phyloP scores from a whole-genome alignment of 2,888 invertebrate genomes.

The Drosophila suboccidentalis region DNA sequence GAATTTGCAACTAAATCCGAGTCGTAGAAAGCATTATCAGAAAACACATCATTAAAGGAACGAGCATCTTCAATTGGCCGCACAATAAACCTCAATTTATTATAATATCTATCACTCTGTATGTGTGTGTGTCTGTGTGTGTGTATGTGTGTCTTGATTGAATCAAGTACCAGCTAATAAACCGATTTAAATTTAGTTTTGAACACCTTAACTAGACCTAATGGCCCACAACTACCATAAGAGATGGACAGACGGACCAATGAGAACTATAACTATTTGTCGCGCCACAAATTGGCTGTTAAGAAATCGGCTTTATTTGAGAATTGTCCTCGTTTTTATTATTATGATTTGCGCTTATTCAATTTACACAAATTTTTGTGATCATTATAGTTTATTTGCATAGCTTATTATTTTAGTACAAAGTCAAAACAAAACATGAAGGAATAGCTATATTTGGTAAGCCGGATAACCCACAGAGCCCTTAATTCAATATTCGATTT shows the following conservation, averaged over 20 bases:
- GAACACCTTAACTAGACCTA: slow-evolving; percentile 74
- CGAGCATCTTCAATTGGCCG: slow-evolving; percentile 63
- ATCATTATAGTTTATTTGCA: slow-evolving; percentile 24
- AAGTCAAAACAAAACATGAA: slow-evolving; percentile 22
- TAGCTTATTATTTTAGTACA: slow-evolving; percentile 33
- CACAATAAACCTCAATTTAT: slow-evolving; percentile 72
- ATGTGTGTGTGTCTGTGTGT: slow-evolving; percentile 6
- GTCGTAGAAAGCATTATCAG: slow-evolving; percentile 26
- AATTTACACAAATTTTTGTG: slow-evolving; percentile 49
- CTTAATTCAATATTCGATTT: too few relatives aligned
- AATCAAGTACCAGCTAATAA: slow-evolving; percentile 69
- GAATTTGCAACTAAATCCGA: slow-evolving; percentile 66
- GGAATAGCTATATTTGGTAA: neutral
- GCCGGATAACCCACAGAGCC: too few relatives aligned
- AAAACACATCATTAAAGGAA: slow-evolving; percentile 22
- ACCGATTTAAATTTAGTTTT: slow-evolving; percentile 66
- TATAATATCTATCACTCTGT: slow-evolving; percentile 28
- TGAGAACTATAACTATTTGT: slow-evolving; percentile 17
- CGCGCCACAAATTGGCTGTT: slow-evolving; percentile 47
- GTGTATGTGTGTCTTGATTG: slow-evolving; percentile 59
- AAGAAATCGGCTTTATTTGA: slow-evolving; percentile 37
- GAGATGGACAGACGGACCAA: neutral
- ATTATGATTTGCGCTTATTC: slow-evolving; percentile 61
- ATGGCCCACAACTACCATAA: slow-evolving; percentile 16
- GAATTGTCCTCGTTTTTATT: slow-evolving; percentile 48